Evolutionary conservation across 2,797 vertebrate genomes (phyloP).

Genomic region (Busarellus nigricollis): DNA sequence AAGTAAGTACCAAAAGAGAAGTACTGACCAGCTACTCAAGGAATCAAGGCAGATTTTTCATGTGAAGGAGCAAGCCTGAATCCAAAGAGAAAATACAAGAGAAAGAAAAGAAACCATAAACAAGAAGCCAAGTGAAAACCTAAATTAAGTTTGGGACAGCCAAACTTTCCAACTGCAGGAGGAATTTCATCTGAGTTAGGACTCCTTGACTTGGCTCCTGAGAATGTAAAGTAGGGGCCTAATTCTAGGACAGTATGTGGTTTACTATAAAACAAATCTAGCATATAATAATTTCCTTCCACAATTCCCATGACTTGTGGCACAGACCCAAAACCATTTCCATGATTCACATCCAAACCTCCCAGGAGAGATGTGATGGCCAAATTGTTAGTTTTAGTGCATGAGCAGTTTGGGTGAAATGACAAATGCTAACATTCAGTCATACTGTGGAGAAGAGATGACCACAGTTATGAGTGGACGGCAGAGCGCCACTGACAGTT

Average conservation of each 20-base stretch:
- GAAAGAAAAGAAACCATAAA: neutral
- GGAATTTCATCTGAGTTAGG: neutral
- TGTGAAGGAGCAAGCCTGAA: neutral
- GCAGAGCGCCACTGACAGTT: neutral
- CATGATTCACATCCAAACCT: conserved; percentile 39
- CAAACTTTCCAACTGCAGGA: neutral
- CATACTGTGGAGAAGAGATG: conserved; percentile 1
- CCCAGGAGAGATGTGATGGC: conserved; percentile 18
- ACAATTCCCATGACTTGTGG: conserved; percentile 61
- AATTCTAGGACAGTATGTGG: conserved; percentile 28
- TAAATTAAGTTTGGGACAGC: neutral
- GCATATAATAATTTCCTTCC: conserved; percentile 60
- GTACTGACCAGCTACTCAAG: neutral
- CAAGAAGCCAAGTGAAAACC: neutral
- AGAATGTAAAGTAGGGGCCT: neutral
- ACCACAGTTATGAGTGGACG: conserved; percentile 19
- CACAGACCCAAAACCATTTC: conserved; percentile 30
- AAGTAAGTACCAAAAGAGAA: neutral
- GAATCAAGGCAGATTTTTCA: neutral
- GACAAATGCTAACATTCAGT: conserved; percentile 40
- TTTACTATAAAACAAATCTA: conserved; percentile 59
- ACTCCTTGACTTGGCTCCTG: neutral
- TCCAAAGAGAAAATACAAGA: neutral
- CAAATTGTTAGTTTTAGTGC: conserved; percentile 29
- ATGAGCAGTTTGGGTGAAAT: conserved; percentile 57